Percentiles rank a stretch among this genome's conserved stretches.
These are phyloP conservation scores for Danaus melanippus DNA, from an alignment of 1,140 invertebrate species.

Conservation along the genomic window DNA sequence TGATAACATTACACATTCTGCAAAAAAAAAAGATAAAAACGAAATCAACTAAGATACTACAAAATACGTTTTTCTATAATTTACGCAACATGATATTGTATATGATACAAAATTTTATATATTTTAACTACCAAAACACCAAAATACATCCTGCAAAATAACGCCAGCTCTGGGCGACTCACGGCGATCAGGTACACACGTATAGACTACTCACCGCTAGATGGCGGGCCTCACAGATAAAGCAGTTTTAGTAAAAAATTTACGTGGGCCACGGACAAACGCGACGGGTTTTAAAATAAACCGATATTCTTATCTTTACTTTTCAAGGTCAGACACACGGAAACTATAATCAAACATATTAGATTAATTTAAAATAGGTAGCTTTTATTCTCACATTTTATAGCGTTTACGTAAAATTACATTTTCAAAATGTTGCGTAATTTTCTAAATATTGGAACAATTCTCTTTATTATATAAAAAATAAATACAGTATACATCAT, in stretches of 20 bases:
- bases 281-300: constrained; percentile 15
- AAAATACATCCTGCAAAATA: neutral
- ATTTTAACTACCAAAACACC: too few species aligned
- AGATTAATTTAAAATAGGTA: constrained; percentile 4
- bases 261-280: constrained; percentile 4
- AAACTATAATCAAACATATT: constrained; percentile 5
- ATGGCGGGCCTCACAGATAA: constrained; percentile 5
- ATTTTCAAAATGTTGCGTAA: too few species aligned
- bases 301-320: constrained; percentile 25
- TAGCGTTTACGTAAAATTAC: too few species aligned
- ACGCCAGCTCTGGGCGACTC: neutral
- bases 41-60: too few species aligned
- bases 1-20: neutral
- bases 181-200: too few species aligned
- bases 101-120: too few species aligned
- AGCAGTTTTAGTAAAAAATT: constrained; percentile 9
- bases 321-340: constrained; percentile 25
- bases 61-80: too few species aligned
- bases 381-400: neutral
- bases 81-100: too few species aligned
- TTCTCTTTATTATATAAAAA: too few species aligned
- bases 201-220: constrained; percentile 15
- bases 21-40: constrained; percentile 1
- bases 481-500: too few species aligned
- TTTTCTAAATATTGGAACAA: too few species aligned